phyloP scores from a whole-genome alignment of 2,888 invertebrate species.

The Hyposoter didymator region DNA sequence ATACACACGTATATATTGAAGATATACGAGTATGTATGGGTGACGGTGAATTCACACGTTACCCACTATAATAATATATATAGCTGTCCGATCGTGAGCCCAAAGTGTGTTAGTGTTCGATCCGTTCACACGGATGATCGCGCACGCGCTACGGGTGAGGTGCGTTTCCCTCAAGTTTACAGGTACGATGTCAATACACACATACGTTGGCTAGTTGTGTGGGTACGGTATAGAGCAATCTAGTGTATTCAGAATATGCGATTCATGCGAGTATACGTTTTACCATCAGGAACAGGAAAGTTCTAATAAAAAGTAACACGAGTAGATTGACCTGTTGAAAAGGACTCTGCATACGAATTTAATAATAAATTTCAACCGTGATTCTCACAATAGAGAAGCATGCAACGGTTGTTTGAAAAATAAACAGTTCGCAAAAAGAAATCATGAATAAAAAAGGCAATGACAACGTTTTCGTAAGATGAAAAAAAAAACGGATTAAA shows the following conservation, averaged over 20 bases:
- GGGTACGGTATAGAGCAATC: not conserved
- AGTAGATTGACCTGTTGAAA: not conserved
- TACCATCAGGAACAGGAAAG: not conserved
- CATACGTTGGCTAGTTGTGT: not conserved
- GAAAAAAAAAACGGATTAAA: not conserved
- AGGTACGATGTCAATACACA: conserved; percentile 53
- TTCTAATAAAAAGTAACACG: not conserved
- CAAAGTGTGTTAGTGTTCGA: conserved; percentile 40
- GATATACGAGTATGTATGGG: conserved; percentile 31
- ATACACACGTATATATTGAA: conserved; percentile 19
- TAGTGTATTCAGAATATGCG: not conserved
- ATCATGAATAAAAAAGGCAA: not conserved
- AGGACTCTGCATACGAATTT: not conserved
- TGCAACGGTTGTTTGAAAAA: not conserved
- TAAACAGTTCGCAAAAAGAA: not conserved
- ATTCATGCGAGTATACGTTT: not conserved
- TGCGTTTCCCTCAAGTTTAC: conserved; percentile 43
- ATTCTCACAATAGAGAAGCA: not conserved
- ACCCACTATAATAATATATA: conserved; percentile 26
- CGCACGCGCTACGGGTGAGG: conserved; percentile 61
- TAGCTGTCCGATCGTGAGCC: conserved; percentile 49
- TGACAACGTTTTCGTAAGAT: not conserved
- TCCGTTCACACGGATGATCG: conserved; percentile 52
- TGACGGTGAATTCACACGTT: conserved; percentile 41
- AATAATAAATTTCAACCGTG: not conserved